Evolutionary conservation across 2,797 vertebrate species (phyloP).

Genomic region (Chanos chanos): DNA sequence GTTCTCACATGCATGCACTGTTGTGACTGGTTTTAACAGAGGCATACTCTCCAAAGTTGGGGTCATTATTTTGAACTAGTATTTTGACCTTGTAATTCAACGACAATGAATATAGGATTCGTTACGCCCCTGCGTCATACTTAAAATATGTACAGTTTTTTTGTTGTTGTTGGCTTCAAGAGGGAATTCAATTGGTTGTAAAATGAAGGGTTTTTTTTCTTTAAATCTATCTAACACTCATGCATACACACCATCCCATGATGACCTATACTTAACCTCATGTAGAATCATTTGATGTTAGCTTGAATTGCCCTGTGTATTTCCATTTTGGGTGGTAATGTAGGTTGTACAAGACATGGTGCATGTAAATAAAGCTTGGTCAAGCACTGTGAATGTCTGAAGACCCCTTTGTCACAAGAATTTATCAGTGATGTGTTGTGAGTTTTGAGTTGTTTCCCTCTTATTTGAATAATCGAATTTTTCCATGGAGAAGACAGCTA

Average conservation of each 20-base stretch:
- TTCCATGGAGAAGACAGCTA: no score
- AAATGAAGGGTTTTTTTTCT: constrained; percentile 6
- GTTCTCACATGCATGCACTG: no score
- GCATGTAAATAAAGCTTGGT: constrained; percentile 99
- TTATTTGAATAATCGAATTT: no score
- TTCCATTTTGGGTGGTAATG: constrained; percentile 81
- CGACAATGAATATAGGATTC: no score
- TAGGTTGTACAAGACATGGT: constrained; percentile 88
- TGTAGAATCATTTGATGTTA: constrained; percentile 71
- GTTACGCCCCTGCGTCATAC: no score
- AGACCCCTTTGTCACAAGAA: constrained; percentile 19
- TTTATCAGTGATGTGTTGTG: no score
- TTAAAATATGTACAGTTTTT: constrained; percentile 2
- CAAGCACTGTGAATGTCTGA: constrained; percentile 67
- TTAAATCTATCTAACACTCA: no score
- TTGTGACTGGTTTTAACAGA: no score
- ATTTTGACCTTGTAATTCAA: neutral
- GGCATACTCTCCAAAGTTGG: neutral
- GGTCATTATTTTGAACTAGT: constrained; percentile 3
- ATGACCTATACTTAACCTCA: constrained; percentile 21
- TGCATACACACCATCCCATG: constrained; percentile 14
- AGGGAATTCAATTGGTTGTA: constrained; percentile 14
- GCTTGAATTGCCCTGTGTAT: constrained; percentile 86
- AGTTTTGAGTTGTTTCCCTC: no score
- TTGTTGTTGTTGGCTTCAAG: constrained; percentile 5